Evolutionary conservation across 2,797 vertebrate genomes (phyloP).

Genomic region (Fundulus diaphanus): DNA sequence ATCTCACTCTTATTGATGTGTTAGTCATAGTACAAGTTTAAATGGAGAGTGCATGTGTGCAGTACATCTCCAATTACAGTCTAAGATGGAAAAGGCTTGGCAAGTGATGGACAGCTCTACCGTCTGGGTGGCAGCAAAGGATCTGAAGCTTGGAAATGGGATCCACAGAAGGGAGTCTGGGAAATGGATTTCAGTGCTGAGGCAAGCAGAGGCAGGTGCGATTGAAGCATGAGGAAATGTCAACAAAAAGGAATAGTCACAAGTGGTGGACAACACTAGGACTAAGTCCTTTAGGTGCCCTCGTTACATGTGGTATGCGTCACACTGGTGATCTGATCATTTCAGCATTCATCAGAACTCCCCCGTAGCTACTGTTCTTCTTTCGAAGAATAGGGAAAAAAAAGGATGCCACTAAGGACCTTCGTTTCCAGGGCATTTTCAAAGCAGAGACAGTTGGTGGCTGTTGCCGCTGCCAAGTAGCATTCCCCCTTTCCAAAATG

Average conservation of each 20-base stretch:
- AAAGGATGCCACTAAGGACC: conserved; percentile 30
- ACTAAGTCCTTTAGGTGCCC: conserved; percentile 33
- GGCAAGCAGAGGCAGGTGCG: conserved; percentile 59
- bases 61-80: conserved; percentile 70
- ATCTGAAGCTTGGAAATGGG: conserved; percentile 57
- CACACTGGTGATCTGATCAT: conserved; percentile 48
- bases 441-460: conserved; percentile 69
- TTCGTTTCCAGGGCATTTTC: conserved; percentile 65
- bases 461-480: conserved; percentile 42
- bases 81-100: conserved; percentile 58
- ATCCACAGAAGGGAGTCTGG: conserved; percentile 41
- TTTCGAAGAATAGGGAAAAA: neutral
- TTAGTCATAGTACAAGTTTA: conserved; percentile 54
- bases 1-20: conserved; percentile 11
- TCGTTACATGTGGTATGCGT: conserved; percentile 45
- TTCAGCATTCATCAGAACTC: conserved; percentile 35
- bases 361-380: conserved; percentile 33
- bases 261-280: conserved; percentile 27
- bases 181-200: conserved; percentile 60
- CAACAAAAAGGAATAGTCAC: conserved; percentile 63
- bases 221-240: conserved; percentile 65
- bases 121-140: conserved; percentile 51
- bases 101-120: conserved; percentile 70
- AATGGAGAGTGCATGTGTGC: conserved; percentile 48
- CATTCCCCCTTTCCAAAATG: conserved; percentile 49